Conservation (phyloP, 2,888 invertebrate genomes). For the Drosophila infuscata region DNA sequence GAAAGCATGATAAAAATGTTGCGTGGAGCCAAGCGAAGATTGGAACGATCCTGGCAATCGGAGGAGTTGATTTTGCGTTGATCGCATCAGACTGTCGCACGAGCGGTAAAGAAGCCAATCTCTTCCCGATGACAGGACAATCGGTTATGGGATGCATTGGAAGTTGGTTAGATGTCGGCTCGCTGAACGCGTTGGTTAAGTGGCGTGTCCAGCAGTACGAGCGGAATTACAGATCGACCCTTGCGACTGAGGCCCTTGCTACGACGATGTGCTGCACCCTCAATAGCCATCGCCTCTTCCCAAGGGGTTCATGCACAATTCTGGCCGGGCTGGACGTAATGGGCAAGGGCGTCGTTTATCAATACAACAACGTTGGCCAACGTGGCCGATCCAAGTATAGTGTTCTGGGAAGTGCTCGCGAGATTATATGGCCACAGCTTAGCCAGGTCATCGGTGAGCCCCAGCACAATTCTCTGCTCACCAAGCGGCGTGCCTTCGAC, state of each 20-base stretch:
- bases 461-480: background rate
- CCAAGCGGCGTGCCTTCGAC: background rate
- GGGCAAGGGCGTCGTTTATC: background rate
- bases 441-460: background rate
- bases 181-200: too few species aligned
- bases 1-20: background rate
- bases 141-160: background rate
- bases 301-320: background rate
- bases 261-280: background rate
- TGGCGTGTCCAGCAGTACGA: background rate
- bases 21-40: background rate
- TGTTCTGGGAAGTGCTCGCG: background rate
- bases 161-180: background rate
- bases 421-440: background rate
- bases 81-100: background rate
- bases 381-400: background rate
- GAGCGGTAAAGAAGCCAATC: background rate
- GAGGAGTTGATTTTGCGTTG: background rate
- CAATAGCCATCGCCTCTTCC: background rate
- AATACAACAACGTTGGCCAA: background rate
- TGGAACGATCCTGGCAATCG: background rate
- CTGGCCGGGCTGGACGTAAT: background rate
- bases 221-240: background rate
- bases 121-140: background rate
- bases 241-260: background rate